Evolutionary conservation across 2,797 vertebrate species (phyloP), one percentile per base, ranked within the genome.

Genomic region (Neomorphus geoffroyi): DNA sequence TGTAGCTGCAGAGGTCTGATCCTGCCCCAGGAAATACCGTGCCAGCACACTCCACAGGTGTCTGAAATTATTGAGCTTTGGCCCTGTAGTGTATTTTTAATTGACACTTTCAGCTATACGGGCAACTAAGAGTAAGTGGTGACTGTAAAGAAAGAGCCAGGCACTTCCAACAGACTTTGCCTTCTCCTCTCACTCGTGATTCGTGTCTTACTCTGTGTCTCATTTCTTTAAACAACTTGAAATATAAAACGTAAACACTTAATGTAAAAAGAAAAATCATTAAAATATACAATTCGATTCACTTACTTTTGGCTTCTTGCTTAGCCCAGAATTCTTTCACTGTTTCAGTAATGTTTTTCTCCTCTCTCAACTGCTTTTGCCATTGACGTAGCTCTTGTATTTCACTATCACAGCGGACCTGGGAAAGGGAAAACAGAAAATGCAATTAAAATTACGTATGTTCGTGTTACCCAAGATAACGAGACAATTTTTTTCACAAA

Each of bases 381-480:
- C 99, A 99, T 97, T 97, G 98, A 35, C 99, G 98, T 60, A 99
- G 95, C 96, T 99, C 98, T 96, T 99, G 99, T 67, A 99, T 98
- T 87, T 99, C 98, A 58, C 97, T 96, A 2, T 96, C 93, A 45
- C 97, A 98, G 91, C 99, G 98, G 88, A 98, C 97, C 99, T 99
- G 85, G 37, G 75, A 85, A 71, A 96, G 24, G 13, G 28, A 61
- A 86, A 73, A 23, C 32, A 89, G 62, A 77, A 80, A 81, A 71
- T 19, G 26, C 33, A 56, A 62, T 18, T 30, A 11, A 32, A 72
- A 91, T 90, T 19, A 21, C 7, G 5, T 4, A 57, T 0, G 1
- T 37, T 35, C 27, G 3, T 50, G 28, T 27, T 33, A 64, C 5
- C 16, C 16, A 80, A 50, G 64, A 64, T 7, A 14, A 65, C 14